Base-by-base conservation (phyloP, 2,888 invertebrate genomes). In the Amblyteles armatorius region DNA sequence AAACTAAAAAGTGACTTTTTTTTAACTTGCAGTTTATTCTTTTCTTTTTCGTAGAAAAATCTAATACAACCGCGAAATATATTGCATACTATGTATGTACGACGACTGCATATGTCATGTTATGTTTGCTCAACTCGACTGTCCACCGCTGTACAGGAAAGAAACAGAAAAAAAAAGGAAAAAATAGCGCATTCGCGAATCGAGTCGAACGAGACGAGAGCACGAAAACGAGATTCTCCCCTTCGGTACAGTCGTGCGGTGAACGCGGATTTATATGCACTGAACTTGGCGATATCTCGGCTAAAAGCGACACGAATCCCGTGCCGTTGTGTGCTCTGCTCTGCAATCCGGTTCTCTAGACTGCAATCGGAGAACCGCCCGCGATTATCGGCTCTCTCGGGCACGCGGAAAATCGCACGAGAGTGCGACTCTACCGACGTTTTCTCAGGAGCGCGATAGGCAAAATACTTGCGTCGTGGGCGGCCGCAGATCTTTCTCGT, bases 201-300 rank as follows among this genome's bases (percentile, higher is more conserved):
- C 33, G n/a, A 33, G 63, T 63, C 29, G 16, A 29, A 63, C 29
- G 33, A 6, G n/a, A n/a, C 29, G 63, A 33, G 63, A 5, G n/a
- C 36, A 33, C 36, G 63, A 22, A 19, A 55, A 63, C 36, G 6
- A 33, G 33, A 63, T 36, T 63, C 29, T 1, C 63, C n/a, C 36
- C 63, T 7, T 16, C 29, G 16, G 63, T 33, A 16, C 33, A 33
- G 13, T 29, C 7, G 16, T 26, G n/a, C 7, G 16, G 63, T 63
- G 29, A 7, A 19, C 63, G 13, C 16, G 52, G 26, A 9, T 88
- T 90, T 89, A 90, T 89, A 90, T 89, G 89, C 82, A 82, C 76
- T 86, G 85, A 79, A 76, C 88, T 85, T 86, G 74, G 89, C 88
- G 87, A 90, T 89, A 90, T 87, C 90, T 85, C 44, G 86, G 86